Percentiles rank a stretch among this genome's conserved stretches.
phyloP scores from a whole-genome alignment of 2,888 invertebrate genomes.

The Chrysotoxum bicinctum region DNA sequence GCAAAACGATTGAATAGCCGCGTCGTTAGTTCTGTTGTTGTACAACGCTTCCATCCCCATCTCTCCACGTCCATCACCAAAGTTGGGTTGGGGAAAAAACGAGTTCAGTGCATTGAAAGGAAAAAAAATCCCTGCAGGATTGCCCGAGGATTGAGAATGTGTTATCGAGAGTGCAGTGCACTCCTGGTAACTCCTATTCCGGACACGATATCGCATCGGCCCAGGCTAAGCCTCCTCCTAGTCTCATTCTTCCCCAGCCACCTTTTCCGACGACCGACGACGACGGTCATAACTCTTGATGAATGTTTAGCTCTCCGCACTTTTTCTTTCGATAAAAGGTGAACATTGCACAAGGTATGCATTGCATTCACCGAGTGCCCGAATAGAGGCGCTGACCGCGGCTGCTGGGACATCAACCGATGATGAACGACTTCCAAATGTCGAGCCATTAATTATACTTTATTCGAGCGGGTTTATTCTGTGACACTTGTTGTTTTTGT shows the following conservation, averaged over 20 bases:
- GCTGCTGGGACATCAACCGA: constrained; percentile 60
- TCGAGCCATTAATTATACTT: constrained; percentile 68
- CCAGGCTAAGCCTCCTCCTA: constrained; percentile 27
- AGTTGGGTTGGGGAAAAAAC: constrained; percentile 17
- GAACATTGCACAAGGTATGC: not conserved
- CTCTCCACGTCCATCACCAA: not conserved
- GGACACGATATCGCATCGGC: constrained; percentile 57
- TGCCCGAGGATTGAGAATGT: constrained; percentile 58
- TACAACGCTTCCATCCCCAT: constrained; percentile 12
- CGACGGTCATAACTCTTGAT: constrained; percentile 42
- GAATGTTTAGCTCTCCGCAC: constrained; percentile 46
- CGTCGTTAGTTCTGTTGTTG: constrained; percentile 9
- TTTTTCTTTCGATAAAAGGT: constrained; percentile 55
- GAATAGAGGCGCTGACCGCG: constrained; percentile 46
- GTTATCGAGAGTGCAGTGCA: constrained; percentile 67
- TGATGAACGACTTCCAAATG: constrained; percentile 72
- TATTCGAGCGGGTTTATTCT: constrained; percentile 40
- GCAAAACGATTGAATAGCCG: constrained; percentile 41
- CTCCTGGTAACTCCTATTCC: constrained; percentile 61
- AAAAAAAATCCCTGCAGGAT: constrained; percentile 44
- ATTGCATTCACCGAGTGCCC: not conserved
- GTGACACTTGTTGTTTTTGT: not conserved
- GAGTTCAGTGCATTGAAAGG: constrained; percentile 19
- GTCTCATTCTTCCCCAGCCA: not conserved
- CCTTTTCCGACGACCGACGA: not conserved